Percentiles rank a stretch among this genome's conserved stretches.
Evolutionary conservation across 2,113 vertebrate genomes (phyloP).

Genomic region (Pteropus alecto): DNA sequence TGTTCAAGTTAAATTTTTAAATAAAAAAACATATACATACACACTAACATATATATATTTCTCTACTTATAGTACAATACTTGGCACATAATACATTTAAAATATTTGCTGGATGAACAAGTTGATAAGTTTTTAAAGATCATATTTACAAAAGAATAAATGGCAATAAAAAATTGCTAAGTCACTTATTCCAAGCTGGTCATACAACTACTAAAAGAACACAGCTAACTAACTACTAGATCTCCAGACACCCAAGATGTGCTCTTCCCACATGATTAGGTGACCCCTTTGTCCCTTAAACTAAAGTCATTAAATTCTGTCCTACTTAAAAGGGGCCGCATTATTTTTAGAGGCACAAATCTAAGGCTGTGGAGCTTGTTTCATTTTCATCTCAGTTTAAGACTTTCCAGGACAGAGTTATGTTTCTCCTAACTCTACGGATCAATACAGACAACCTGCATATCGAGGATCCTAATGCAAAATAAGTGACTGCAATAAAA

Average conservation of each 20-base stretch:
- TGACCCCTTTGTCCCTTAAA: background rate
- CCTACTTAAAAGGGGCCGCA: background rate
- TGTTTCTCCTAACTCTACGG: background rate
- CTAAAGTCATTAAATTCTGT: background rate
- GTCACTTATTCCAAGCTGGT: background rate
- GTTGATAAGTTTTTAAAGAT: background rate
- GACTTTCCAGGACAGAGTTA: background rate
- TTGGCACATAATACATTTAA: background rate
- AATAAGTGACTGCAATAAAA: constrained; percentile 15
- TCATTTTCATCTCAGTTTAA: constrained; percentile 5
- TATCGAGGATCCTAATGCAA: background rate
- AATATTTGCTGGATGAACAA: background rate
- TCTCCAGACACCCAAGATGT: background rate
- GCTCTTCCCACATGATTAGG: background rate
- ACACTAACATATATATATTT: background rate
- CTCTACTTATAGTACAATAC: background rate
- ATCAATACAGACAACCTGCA: background rate
- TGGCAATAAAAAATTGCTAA: background rate
- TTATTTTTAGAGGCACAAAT: background rate
- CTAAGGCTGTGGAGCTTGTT: background rate
- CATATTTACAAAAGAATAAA: background rate
- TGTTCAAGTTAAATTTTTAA: background rate
- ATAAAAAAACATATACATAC: background rate
- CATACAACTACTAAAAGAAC: background rate
- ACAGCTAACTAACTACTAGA: background rate